A percentile compares a stretch with the other conserved stretches of the same genome.
phyloP scores from a whole-genome alignment of 64 coral and sea anemone species.

The Pachyseris speciosa region DNA sequence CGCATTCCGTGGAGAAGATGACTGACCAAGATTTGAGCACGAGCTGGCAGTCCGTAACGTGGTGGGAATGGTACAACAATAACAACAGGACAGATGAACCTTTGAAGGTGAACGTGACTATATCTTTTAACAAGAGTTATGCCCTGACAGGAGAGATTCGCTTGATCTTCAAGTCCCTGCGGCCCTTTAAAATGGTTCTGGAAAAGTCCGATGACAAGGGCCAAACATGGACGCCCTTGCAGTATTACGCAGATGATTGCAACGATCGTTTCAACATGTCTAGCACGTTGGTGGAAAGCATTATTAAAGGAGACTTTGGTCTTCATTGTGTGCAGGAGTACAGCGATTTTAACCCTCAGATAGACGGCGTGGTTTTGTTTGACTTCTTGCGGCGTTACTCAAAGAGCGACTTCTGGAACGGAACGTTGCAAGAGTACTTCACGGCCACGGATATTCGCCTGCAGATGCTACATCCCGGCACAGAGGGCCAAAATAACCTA shows the following conservation, averaged over 20 bases:
- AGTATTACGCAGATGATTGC: slow-evolving; percentile 89
- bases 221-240: slow-evolving; percentile 62
- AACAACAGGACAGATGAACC: slow-evolving; percentile 53
- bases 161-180: slow-evolving; percentile 80
- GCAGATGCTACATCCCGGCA: slow-evolving; percentile 73
- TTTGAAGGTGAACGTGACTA: slow-evolving; percentile 73
- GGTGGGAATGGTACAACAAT: slow-evolving; percentile 92
- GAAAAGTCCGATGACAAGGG: slow-evolving; percentile 85
- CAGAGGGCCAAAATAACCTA: slow-evolving; percentile 44
- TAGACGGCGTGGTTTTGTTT: slow-evolving; percentile 71
- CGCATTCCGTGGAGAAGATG: slow-evolving; percentile 52
- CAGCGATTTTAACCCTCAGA: slow-evolving; percentile 44
- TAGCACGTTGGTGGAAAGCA: slow-evolving; percentile 10
- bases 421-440: slow-evolving; percentile 66
- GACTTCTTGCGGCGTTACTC: slow-evolving; percentile 78
- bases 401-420: slow-evolving; percentile 62
- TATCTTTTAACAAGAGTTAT: slow-evolving; percentile 94
- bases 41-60: slow-evolving; percentile 89
- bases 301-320: slow-evolving; percentile 1
- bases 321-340: slow-evolving; percentile 79
- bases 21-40: neutral
- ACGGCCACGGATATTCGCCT: slow-evolving; percentile 83
- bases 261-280: slow-evolving; percentile 11
- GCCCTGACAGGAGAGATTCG: slow-evolving; percentile 71
- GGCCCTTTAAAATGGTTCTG: slow-evolving; percentile 80